A percentile compares a stretch with the other conserved stretches of the same genome.
Conservation (phyloP, 2,888 invertebrate species). For the Phortica okadai region DNA sequence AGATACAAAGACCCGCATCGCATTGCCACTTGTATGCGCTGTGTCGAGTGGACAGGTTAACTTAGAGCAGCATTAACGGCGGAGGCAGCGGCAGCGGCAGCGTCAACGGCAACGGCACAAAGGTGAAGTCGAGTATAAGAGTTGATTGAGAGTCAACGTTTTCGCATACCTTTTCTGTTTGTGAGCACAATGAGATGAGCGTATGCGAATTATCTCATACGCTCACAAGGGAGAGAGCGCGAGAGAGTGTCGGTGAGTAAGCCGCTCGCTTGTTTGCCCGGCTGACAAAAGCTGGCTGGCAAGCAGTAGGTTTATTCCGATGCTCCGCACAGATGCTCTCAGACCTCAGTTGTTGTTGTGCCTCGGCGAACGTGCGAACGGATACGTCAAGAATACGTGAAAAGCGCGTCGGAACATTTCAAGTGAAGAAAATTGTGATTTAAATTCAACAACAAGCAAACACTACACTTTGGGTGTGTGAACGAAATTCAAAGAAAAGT, state of each 20-base stretch:
- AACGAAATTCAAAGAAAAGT: neutral
- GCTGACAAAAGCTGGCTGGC: neutral
- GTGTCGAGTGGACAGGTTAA: neutral
- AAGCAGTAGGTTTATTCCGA: slow-evolving; percentile 48
- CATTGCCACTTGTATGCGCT: slow-evolving; percentile 3
- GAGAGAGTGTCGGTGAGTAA: neutral
- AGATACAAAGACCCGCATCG: slow-evolving; percentile 6
- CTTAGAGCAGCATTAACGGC: neutral
- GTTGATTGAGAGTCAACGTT: slow-evolving; percentile 1
- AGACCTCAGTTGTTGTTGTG: slow-evolving; percentile 76
- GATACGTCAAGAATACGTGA: slow-evolving; percentile 50
- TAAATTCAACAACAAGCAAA: neutral
- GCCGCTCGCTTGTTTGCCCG: neutral
- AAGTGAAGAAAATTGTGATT: slow-evolving; percentile 15
- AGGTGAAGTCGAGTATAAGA: slow-evolving; percentile 21
- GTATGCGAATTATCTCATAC: slow-evolving; percentile 21
- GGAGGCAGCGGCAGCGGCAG: neutral
- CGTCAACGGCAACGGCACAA: slow-evolving; percentile 3
- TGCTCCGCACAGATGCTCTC: slow-evolving; percentile 63
- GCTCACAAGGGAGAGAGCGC: neutral
- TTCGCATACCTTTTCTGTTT: slow-evolving; percentile 3
- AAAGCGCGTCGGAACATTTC: slow-evolving; percentile 35
- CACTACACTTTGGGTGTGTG: neutral
- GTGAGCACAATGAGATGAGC: neutral
- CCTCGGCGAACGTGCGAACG: slow-evolving; percentile 72